These are phyloP conservation scores for Noctua fimbriata DNA, from an alignment of 2,888 invertebrate genomes.

Conservation along the genomic window DNA sequence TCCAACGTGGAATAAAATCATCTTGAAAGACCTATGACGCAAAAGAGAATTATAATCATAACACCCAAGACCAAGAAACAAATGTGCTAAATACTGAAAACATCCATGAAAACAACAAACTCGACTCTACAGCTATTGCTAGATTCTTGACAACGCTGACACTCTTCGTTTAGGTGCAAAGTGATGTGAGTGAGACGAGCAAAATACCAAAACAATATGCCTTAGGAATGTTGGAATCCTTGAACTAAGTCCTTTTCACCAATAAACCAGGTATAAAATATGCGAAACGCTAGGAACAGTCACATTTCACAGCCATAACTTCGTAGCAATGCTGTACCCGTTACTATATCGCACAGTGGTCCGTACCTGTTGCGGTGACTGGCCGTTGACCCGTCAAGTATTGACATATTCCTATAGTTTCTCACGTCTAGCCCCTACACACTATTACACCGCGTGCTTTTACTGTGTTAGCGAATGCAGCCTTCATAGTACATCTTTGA, in stretches of 20 bases:
- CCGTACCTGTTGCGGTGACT: constrained; percentile 83
- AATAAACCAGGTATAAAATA: constrained; percentile 57
- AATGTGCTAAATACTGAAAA: not conserved
- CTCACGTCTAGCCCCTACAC: constrained; percentile 85
- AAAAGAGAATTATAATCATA: not conserved
- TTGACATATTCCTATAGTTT: constrained; percentile 90
- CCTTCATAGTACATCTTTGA: constrained; percentile 63
- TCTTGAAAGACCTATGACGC: not conserved
- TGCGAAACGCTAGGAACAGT: constrained; percentile 58
- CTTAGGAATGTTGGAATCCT: not conserved
- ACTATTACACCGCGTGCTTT: constrained; percentile 78
- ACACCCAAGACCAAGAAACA: not conserved
- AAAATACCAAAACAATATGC: constrained; percentile 7
- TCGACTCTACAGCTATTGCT: not conserved
- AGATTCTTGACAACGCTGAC: constrained; percentile 12
- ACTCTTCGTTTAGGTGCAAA: constrained; percentile 1
- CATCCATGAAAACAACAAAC: not conserved
- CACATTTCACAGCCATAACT: constrained; percentile 68
- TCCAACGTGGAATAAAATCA: not conserved
- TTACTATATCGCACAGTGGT: constrained; percentile 83
- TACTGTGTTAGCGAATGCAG: constrained; percentile 73
- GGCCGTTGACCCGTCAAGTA: constrained; percentile 90
- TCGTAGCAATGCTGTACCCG: constrained; percentile 73
- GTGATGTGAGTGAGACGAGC: too few relatives aligned
- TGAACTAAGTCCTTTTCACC: constrained; percentile 39